Percentiles rank a stretch among this genome's conserved stretches.
Conservation (phyloP, 2,113 vertebrate genomes). For the Anguilla japonica region DNA sequence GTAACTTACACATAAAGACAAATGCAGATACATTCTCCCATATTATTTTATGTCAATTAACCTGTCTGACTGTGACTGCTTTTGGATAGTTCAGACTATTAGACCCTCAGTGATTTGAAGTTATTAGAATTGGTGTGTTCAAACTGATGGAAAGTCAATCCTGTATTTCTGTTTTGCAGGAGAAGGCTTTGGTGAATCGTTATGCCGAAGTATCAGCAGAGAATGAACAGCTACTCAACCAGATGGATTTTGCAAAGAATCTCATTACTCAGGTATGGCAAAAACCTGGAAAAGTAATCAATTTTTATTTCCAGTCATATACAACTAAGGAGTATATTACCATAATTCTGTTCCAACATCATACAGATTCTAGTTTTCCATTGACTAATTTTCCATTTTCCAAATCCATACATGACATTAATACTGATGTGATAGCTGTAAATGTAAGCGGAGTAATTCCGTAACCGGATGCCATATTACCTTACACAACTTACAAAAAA, state of each 20-base stretch:
- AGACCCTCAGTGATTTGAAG: not conserved
- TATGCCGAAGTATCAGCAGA: constrained; percentile 77
- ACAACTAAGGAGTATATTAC: not conserved
- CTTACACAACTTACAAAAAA: not conserved
- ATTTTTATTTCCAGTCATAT: not conserved
- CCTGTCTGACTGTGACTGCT: not conserved
- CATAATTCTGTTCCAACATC: constrained; percentile 2
- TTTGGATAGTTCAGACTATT: not conserved
- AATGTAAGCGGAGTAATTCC: not conserved
- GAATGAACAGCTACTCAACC: constrained; percentile 75
- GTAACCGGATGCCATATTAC: not conserved
- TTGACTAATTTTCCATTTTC: not conserved
- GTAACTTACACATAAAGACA: not conserved
- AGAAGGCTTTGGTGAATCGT: constrained; percentile 73
- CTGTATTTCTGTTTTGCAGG: constrained; percentile 62
- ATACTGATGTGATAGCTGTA: not conserved
- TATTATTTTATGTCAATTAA: not conserved
- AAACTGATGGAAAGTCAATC: not conserved
- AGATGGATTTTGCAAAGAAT: constrained; percentile 78
- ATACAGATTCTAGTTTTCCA: not conserved
- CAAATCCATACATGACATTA: not conserved
- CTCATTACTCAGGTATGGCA: constrained; percentile 76
- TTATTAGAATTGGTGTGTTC: not conserved
- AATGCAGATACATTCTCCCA: not conserved
- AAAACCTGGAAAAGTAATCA: constrained; percentile 12